Percentiles rank a stretch among this genome's conserved stretches.
These are phyloP conservation scores for Drosophila meridionalis DNA, from an alignment of 2,888 invertebrate species.

Conservation along the genomic window DNA sequence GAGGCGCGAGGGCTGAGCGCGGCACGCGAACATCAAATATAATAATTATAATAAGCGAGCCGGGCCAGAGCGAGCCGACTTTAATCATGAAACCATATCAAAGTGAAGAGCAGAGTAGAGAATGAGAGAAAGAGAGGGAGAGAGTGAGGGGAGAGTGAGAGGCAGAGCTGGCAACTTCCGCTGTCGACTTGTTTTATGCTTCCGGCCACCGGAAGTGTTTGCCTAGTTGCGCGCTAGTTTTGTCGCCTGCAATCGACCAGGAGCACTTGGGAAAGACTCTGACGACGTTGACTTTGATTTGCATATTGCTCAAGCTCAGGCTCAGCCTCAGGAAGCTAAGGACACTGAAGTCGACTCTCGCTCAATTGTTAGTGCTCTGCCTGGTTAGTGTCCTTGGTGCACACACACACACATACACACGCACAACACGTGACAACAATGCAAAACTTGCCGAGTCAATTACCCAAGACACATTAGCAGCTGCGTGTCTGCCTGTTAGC, in stretches of 20 bases:
- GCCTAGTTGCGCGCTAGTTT: conserved; percentile 80
- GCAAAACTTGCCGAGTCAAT: conserved; percentile 75
- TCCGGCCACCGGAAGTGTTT: conserved; percentile 82
- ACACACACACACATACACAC: conserved; percentile 25
- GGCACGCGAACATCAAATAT: conserved; percentile 64
- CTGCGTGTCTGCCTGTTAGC: conserved; percentile 49
- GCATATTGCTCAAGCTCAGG: conserved; percentile 55
- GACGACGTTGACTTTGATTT: conserved; percentile 69
- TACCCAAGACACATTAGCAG: conserved; percentile 80
- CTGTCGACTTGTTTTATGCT: conserved; percentile 82
- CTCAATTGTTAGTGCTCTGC: conserved; percentile 24
- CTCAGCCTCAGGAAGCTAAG: conserved; percentile 31
- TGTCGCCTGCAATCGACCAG: conserved; percentile 64
- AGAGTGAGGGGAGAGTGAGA: conserved; percentile 9
- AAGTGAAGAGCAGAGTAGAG: conserved; percentile 16
- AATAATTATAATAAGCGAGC: conserved; percentile 75
- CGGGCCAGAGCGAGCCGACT: conserved; percentile 47
- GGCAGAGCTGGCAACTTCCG: conserved; percentile 69
- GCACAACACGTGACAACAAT: conserved; percentile 74
- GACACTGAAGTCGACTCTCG: conserved; percentile 20
- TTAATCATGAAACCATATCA: conserved; percentile 71
- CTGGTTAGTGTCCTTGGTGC: conserved; percentile 45
- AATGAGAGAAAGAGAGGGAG: neutral
- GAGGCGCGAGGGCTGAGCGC: conserved; percentile 7
- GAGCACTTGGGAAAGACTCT: conserved; percentile 29